These are phyloP conservation scores for Gnathonemus echidnorhynchus DNA, from an alignment of 2,113 vertebrate species.

Conservation along the genomic window DNA sequence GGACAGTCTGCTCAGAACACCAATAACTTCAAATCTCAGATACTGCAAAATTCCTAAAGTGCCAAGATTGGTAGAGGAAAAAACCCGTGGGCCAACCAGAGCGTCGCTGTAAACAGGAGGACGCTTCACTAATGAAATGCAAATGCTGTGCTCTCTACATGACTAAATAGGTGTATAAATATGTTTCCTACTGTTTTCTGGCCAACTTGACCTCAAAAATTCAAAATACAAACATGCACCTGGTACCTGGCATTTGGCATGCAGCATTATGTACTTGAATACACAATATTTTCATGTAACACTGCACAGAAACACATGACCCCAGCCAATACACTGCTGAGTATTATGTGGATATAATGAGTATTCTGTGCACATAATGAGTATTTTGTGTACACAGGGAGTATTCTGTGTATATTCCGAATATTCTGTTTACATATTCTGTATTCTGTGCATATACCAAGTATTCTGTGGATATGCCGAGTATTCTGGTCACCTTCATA, in stretches of 20 bases:
- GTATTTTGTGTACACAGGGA: background rate
- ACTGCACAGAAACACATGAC: background rate
- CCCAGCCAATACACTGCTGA: background rate
- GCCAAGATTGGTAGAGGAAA: background rate
- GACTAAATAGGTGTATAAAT: background rate
- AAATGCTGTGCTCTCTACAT: background rate
- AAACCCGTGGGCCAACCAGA: background rate
- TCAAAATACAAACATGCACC: background rate
- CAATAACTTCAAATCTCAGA: background rate
- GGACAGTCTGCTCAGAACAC: background rate
- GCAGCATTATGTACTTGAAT: background rate
- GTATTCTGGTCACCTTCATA: background rate
- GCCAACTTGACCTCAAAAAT: background rate
- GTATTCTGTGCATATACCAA: background rate
- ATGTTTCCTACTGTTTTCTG: slow-evolving; percentile 2
- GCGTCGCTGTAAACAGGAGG: background rate
- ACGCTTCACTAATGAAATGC: slow-evolving; percentile 11
- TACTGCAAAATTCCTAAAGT: background rate
- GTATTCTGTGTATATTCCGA: background rate
- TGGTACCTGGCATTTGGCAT: background rate
- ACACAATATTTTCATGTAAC: background rate
- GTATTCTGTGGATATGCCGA: background rate
- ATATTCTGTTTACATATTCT: background rate
- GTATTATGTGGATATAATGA: background rate
- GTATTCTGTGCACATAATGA: background rate